Evolutionary conservation across 2,113 vertebrate species (phyloP), one percentile per base, ranked within the genome.

Genomic region (Tapirus terrestris): DNA sequence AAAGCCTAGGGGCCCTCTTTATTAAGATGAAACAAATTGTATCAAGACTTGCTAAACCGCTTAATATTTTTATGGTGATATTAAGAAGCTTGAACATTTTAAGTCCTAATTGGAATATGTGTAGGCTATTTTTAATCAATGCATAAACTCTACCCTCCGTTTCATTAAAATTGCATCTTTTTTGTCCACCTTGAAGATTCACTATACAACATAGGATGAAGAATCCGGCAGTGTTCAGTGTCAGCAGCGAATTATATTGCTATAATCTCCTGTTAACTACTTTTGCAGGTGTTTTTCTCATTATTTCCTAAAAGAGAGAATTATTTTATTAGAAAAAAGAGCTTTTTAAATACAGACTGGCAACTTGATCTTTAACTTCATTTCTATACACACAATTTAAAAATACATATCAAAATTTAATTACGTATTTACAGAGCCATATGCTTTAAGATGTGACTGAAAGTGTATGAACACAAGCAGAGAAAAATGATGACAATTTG

Each of bases 21-120:
- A 75, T 84, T 91, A 96, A 92, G 58, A 89, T 96, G 83, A 96
- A 97, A 89, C 27, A 97, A 97, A 67, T 93, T 58, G 27, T 88
- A 96, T 77, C 68, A 97, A 96, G 97, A 77, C 67, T 27, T 94
- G 39, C 33, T 95, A 96, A 96, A 97, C 3, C n/a, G 73, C n/a
- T 96, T 68, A 90, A 61, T 63, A 91, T 73, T 96, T 97, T 76
- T 91, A 95, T 88, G 83, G 63, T 10, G 25, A 80, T 23, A 89
- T 58, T 68, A 56, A 65, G 45, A 58, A 81, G 25, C 39, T 95
- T 85, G 82, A 45, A 31, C 85, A 96, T 96, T 89, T 95, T 76
- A 65, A 75, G 51, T 89, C 93, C 2, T 94, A 87, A 61, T 58
- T 96, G 23, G 60, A 68, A 67, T 81, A 85, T 90, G 89, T 79